These are phyloP conservation scores for Brachionus rotundiformis DNA, from an alignment of 1,140 invertebrate species.

Conservation along the genomic window DNA sequence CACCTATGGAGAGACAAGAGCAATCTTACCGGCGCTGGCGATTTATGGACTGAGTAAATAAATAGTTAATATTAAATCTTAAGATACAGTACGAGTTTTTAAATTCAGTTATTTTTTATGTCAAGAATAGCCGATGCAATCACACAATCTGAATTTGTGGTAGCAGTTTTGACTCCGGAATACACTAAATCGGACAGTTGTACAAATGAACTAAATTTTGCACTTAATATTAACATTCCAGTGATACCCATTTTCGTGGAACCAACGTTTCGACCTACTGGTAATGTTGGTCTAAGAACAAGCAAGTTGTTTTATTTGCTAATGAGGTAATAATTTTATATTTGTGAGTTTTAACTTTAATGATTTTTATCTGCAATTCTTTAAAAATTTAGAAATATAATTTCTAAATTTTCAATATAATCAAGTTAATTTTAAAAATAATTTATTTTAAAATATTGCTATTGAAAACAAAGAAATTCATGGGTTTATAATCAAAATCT, in stretches of 20 bases:
- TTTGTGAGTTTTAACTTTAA: no score
- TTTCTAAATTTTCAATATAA: no score
- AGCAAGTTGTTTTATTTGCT: constrained; percentile 46
- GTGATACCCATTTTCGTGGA: constrained; percentile 37
- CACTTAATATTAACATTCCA: constrained; percentile 32
- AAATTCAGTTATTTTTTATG: constrained; percentile 46
- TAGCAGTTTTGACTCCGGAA: constrained; percentile 35
- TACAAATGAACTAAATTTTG: constrained; percentile 50
- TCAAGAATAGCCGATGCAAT: constrained; percentile 50
- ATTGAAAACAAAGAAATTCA: no score
- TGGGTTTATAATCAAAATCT: no score
- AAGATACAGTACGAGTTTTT: constrained; percentile 20
- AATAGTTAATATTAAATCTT: constrained; percentile 37
- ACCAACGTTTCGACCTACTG: constrained; percentile 28
- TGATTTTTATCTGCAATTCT: background rate
- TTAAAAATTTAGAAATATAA: no score
- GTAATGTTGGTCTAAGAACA: constrained; percentile 41
- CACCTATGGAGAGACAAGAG: constrained; percentile 41
- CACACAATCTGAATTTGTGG: constrained; percentile 36
- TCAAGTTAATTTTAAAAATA: no score
- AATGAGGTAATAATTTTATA: constrained; percentile 12
- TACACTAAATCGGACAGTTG: constrained; percentile 37
- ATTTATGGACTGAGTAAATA: constrained; percentile 51
- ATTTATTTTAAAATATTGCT: no score
- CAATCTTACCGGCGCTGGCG: constrained; percentile 32